Conservation (phyloP, 2,113 vertebrate genomes). For the Silurus asotus region DNA sequence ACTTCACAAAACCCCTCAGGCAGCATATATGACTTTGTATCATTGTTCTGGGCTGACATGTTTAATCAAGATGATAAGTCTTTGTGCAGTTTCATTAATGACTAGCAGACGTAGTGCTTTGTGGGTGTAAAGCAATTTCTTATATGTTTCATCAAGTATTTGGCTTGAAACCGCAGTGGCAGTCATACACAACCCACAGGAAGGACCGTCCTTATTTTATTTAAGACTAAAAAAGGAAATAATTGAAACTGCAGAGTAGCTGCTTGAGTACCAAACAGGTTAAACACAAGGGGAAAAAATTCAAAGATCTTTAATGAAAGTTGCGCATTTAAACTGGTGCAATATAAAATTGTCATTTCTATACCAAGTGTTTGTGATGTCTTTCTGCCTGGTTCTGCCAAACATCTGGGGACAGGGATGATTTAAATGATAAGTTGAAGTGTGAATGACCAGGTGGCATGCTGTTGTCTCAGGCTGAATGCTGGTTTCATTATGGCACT, state of each 20-base stretch:
- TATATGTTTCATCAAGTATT: conserved; percentile 46
- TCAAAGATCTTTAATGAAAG: not conserved
- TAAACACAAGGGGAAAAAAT: not conserved
- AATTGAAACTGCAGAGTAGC: conserved; percentile 1
- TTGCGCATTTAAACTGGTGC: not conserved
- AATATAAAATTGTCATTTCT: not conserved
- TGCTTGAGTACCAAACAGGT: not conserved
- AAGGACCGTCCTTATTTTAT: conserved; percentile 38
- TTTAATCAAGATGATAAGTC: conserved; percentile 56
- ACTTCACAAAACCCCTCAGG: conserved; percentile 45
- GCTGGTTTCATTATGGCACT: conserved; percentile 37
- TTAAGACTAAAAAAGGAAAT: conserved; percentile 37
- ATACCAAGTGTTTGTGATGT: not conserved
- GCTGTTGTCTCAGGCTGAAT: conserved; percentile 33
- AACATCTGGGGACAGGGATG: conserved; percentile 16
- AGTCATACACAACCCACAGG: conserved; percentile 39
- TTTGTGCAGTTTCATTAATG: conserved; percentile 56
- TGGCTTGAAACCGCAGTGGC: conserved; percentile 40
- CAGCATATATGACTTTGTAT: conserved; percentile 45
- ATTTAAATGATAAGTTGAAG: conserved; percentile 15
- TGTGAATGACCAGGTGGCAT: conserved; percentile 34
- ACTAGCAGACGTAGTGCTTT: conserved; percentile 43
- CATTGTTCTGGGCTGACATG: conserved; percentile 54
- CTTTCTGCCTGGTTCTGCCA: not conserved
- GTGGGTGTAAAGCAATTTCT: conserved; percentile 37